Percentiles rank a stretch among this genome's conserved stretches.
Conservation (phyloP, 2,113 vertebrate species). For the Cavia porcellus region DNA sequence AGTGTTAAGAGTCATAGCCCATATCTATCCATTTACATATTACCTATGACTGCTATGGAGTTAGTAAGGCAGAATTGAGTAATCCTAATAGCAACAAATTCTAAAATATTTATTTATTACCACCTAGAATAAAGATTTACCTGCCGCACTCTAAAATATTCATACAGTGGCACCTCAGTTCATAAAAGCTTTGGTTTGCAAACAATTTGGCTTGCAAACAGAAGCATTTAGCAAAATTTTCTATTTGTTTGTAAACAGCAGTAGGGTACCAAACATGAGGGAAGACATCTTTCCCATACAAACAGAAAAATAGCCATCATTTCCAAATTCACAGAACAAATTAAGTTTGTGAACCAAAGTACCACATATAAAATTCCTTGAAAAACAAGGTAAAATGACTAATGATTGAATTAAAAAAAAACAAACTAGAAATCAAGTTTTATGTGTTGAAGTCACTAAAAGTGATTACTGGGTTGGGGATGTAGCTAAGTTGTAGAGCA, state of each 20-base stretch:
- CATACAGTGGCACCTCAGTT: background rate
- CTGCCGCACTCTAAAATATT: slow-evolving; percentile 29
- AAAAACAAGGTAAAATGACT: slow-evolving; percentile 45
- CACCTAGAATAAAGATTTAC: slow-evolving; percentile 2
- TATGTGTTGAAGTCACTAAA: background rate
- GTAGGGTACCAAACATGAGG: background rate
- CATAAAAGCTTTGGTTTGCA: background rate
- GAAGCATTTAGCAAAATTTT: background rate
- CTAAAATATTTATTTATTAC: slow-evolving; percentile 43
- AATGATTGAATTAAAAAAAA: background rate
- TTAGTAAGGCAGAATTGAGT: slow-evolving; percentile 1
- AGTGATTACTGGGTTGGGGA: background rate
- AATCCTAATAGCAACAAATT: background rate
- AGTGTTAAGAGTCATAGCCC: background rate
- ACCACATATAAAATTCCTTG: slow-evolving; percentile 34
- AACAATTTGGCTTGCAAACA: background rate
- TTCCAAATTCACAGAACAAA: background rate
- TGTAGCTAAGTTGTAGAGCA: background rate
- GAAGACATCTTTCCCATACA: background rate
- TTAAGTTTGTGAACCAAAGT: background rate
- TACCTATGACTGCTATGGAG: background rate
- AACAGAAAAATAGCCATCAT: background rate
- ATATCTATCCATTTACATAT: background rate
- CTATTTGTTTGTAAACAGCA: background rate
- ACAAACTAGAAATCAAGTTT: background rate